Evolutionary conservation across 2,797 vertebrate genomes (phyloP).

Genomic region (Peromyscus melanophrys): DNA sequence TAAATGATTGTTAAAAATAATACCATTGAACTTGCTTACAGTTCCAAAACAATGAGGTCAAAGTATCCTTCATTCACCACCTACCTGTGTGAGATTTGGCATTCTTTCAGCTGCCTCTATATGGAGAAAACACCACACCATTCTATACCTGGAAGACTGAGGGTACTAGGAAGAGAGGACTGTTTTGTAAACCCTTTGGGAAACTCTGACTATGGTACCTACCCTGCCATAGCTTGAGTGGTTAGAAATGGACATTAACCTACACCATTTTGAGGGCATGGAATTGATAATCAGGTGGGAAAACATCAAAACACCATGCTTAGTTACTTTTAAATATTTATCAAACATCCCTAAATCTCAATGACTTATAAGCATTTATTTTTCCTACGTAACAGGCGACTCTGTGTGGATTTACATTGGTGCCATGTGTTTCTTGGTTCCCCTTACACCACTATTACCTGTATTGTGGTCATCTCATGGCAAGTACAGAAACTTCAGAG

Average conservation of each 20-base stretch:
- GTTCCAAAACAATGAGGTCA: neutral
- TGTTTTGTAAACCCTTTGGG: slow-evolving; percentile 3
- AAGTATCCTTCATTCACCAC: slow-evolving; percentile 36
- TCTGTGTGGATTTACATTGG: slow-evolving; percentile 13
- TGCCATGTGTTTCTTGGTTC: neutral
- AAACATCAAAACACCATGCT: slow-evolving; percentile 28
- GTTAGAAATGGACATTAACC: neutral
- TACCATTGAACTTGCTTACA: slow-evolving; percentile 4
- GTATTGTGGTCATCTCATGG: neutral
- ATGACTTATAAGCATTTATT: neutral
- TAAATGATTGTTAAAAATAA: slow-evolving; percentile 25
- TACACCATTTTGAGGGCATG: neutral
- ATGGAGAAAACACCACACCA: slow-evolving; percentile 20
- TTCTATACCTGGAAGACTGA: neutral
- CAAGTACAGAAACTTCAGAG: slow-evolving; percentile 20
- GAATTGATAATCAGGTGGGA: slow-evolving; percentile 1
- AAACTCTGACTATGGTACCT: neutral
- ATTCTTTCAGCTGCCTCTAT: slow-evolving; percentile 22
- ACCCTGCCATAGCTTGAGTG: neutral
- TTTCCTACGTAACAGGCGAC: neutral
- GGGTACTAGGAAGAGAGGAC: neutral
- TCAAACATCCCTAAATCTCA: slow-evolving; percentile 42
- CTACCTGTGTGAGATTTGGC: neutral
- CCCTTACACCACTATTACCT: neutral
- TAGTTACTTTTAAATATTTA: slow-evolving; percentile 37